Base-by-base conservation (phyloP, 2,797 vertebrate species). In the Sebastes matsubarae region DNA sequence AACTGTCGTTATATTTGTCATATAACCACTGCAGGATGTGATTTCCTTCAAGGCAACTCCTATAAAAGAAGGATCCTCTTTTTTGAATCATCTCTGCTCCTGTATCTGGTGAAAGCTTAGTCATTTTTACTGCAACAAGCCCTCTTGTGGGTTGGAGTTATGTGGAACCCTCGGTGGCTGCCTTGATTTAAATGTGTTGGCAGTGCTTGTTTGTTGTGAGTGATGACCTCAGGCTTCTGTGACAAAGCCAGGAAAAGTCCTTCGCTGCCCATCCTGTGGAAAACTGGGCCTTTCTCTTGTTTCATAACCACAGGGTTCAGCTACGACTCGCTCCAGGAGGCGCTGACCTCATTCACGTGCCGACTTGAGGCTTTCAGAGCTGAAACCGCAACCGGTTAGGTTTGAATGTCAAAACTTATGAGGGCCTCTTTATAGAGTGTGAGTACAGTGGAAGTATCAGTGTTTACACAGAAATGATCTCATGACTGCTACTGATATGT, bases 291-390 rank as follows among this genome's bases (percentile, higher is more conserved):
- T 85, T 85, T 73, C 79, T 89, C 79, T 72, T 66, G 78, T 91
- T 93, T 93, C 85, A 79, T 87, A 94, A 93, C 78, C 87, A 80
- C 77, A 79, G 76, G 74, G 73, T 90, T 79, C 27, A 74, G 71
- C 77, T 74, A 58, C 32, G 83, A 38, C 63, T 73, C 18, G 11
- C 81, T 78, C 70, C 11, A 22, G 82, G 85, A 91, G 77, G 82
- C 55, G 4, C 76, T 87, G 89, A 93, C 91, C 85, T 94, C 77
- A 83, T 72, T 88, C 89, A 84, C 85, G 88, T 94, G 92, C 90
- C 8, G 75, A 82, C 76, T 69, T 75, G 67, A 87, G 79, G 68
- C 76, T 82, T 75, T 82, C 54, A 61, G 75, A 82, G 80, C 74
- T 82, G 52, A 81, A 85, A 87, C 90, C 85, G 20, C 86, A 86